phyloP scores from a whole-genome alignment of 2,888 invertebrate species.

The Diarsia brunnea region DNA sequence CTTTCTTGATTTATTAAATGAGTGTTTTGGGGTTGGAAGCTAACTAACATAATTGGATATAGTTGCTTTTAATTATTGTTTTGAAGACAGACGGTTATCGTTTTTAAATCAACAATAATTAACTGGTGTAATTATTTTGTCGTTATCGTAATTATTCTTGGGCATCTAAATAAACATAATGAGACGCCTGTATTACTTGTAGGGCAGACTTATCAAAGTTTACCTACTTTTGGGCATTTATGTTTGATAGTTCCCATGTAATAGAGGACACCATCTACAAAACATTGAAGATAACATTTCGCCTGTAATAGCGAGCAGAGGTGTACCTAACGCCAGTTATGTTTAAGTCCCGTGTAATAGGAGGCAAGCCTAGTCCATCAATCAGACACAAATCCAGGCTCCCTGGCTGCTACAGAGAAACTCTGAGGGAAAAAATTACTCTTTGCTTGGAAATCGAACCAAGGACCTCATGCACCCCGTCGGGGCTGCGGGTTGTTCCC shows the following conservation, averaged over 20 bases:
- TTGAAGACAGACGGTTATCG: constrained; percentile 25
- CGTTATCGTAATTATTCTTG: constrained; percentile 5
- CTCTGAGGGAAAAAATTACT: too few relatives aligned
- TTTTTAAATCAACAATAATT: constrained; percentile 18
- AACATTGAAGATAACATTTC: too few relatives aligned
- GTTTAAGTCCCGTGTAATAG: too few relatives aligned
- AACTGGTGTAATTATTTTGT: constrained; percentile 7
- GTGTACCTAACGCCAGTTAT: too few relatives aligned
- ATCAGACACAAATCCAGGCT: too few relatives aligned
- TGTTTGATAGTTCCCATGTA: background rate
- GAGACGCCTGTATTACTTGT: too few relatives aligned
- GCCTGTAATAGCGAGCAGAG: too few relatives aligned
- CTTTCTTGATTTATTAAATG: constrained; percentile 57
- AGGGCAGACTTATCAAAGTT: background rate
- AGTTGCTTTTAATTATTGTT: constrained; percentile 39
- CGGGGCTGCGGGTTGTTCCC: too few relatives aligned
- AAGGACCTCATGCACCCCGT: too few relatives aligned
- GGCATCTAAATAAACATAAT: background rate
- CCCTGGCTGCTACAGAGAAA: too few relatives aligned
- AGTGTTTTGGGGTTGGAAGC: constrained; percentile 33
- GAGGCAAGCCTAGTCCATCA: too few relatives aligned
- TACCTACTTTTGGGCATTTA: background rate
- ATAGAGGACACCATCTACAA: background rate
- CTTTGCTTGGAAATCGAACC: too few relatives aligned
- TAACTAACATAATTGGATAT: constrained; percentile 24